These are phyloP conservation scores for Terrapene triunguis DNA, from an alignment of 2,113 vertebrate species.

Conservation along the genomic window DNA sequence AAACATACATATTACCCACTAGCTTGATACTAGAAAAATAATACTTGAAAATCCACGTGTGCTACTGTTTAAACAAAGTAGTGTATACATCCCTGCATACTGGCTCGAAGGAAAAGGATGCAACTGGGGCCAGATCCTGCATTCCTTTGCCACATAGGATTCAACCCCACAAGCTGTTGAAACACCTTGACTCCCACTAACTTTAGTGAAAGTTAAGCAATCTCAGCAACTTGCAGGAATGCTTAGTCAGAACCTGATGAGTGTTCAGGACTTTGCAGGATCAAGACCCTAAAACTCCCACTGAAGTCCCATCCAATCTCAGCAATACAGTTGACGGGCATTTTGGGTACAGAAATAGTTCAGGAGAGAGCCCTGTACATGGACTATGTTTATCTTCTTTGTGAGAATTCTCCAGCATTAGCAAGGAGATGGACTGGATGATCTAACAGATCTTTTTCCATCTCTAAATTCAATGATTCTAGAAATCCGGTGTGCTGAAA, in stretches of 20 bases:
- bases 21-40: constrained; percentile 74
- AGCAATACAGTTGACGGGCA: background rate
- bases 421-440: background rate
- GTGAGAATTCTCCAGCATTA: constrained; percentile 27
- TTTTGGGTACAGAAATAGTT: background rate
- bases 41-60: constrained; percentile 54
- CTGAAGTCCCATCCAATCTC: background rate
- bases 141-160: constrained; percentile 22
- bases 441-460: background rate
- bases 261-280: background rate
- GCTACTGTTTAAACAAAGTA: constrained; percentile 55
- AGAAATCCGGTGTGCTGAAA: constrained; percentile 22
- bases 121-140: constrained; percentile 44
- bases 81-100: constrained; percentile 44
- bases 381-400: background rate
- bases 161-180: constrained; percentile 15
- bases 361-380: background rate
- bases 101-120: constrained; percentile 37
- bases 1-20: constrained; percentile 56
- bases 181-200: background rate
- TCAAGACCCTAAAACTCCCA: constrained; percentile 15
- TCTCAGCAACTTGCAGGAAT: constrained; percentile 21
- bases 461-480: background rate
- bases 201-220: background rate
- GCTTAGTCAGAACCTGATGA: background rate